Evolutionary conservation across 2,888 invertebrate genomes (phyloP).

Genomic region (Tetrapedia diversipes): DNA sequence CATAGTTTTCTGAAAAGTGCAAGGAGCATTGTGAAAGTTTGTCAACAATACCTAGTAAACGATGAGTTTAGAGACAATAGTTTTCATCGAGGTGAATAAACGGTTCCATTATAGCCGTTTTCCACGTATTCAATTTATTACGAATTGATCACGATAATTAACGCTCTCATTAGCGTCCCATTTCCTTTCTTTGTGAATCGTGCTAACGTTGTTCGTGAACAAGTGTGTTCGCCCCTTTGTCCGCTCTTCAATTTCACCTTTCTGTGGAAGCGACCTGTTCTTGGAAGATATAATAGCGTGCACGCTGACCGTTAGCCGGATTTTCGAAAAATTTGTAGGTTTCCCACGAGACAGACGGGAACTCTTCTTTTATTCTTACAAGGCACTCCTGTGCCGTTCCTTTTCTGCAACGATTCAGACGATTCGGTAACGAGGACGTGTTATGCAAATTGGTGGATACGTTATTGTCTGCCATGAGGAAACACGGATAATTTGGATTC

Average conservation of each 20-base stretch:
- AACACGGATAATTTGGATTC: conserved; percentile 25
- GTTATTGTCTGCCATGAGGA: conserved; percentile 45
- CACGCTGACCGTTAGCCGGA: conserved; percentile 36
- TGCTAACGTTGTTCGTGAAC: neutral
- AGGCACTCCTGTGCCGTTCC: conserved; percentile 51
- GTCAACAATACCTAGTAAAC: neutral
- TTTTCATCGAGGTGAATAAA: conserved; percentile 4
- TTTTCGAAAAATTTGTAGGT: conserved; percentile 57
- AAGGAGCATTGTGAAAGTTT: too few species aligned
- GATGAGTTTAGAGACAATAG: neutral
- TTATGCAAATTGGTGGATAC: conserved; percentile 65
- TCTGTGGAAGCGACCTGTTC: conserved; percentile 2
- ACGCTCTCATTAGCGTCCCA: conserved; percentile 12
- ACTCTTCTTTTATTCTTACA: conserved; percentile 41
- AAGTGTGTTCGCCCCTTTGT: neutral
- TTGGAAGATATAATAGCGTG: conserved; percentile 31
- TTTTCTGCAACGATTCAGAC: conserved; percentile 27
- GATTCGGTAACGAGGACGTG: conserved; percentile 63
- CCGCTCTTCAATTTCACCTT: neutral
- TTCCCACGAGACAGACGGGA: conserved; percentile 54
- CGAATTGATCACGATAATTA: conserved; percentile 25
- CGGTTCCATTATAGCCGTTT: conserved; percentile 7
- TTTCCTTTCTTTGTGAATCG: neutral
- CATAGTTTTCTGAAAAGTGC: too few species aligned
- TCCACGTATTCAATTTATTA: conserved; percentile 1